These are phyloP conservation scores for Pandion haliaetus DNA, from an alignment of 2,113 vertebrate species.

Conservation along the genomic window DNA sequence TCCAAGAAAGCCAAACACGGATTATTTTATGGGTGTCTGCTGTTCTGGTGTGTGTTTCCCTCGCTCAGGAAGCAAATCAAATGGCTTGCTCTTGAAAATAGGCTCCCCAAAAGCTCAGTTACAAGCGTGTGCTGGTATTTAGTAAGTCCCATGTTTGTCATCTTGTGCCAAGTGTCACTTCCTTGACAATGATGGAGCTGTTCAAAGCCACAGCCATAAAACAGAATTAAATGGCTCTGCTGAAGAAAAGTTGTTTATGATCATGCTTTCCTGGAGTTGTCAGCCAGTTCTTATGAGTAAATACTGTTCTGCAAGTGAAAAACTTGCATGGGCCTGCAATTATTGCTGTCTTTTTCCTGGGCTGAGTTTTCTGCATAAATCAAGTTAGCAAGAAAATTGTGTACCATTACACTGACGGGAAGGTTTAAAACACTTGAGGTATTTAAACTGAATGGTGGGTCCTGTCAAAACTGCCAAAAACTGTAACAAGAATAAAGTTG, in stretches of 20 bases:
- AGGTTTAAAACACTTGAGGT: neutral
- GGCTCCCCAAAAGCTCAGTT: neutral
- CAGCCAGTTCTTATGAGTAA: neutral
- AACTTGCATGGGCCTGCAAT: neutral
- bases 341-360: neutral
- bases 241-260: neutral
- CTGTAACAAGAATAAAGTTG: neutral
- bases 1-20: neutral
- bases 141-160: neutral
- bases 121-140: neutral
- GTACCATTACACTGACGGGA: neutral
- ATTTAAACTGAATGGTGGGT: neutral
- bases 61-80: neutral
- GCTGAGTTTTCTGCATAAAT: neutral
- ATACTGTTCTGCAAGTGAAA: neutral
- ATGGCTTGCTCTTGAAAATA: neutral
- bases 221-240: neutral
- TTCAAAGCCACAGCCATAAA: neutral
- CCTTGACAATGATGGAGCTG: neutral
- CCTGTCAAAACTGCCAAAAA: neutral
- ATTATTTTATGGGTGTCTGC: neutral
- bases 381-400: neutral
- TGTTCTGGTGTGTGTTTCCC: neutral
- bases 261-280: neutral
- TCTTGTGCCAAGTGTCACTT: neutral